Base-by-base conservation (phyloP, 2,797 vertebrate genomes). In the Myotis findleyi region DNA sequence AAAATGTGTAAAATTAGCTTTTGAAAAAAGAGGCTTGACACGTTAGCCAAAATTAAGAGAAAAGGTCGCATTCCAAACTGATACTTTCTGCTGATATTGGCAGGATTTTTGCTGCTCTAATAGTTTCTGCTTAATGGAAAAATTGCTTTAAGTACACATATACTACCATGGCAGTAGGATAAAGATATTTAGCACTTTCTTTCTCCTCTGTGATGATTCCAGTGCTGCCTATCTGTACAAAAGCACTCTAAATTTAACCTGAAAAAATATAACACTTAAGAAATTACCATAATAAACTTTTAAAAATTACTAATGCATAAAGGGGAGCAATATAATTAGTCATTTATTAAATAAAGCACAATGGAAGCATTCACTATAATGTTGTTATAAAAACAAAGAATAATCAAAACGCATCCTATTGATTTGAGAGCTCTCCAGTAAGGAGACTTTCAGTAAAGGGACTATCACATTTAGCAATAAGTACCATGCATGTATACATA, bases 111-210 rank as follows among this genome's bases (percentile, higher is more conserved):
- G 73, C 68, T 96, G 71, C 53, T 95, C 87, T 91, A 93, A 76
- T 33, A n/a, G 76, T 96, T 95, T 81, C 87, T 93, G 11, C 96
- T 97, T 97, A 97, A 96, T 95, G 94, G 97, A 72, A 23, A 97
- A 98, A 97, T 96, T 92, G 68, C 87, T 95, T 93, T 94, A 94
- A 97, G 95, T 95, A 92, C 79, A 94, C 62, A 85, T 64, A 69
- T 44, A 83, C 62, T 59, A 47, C 21, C 55, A 20, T 79, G 71
- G 85, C 36, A 69, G 16, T 66, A 59, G 38, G 16, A 77, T 87
- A 86, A 90, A 97, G 83, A 75, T 94, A 91, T 71, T 80, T 76
- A 94, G 93, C 53, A 95, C 83, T 83, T 96, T 89, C 71, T 36
- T 95, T 96, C 80, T 84, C 92, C 73, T 96, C 77, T 95, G 33